phyloP scores from a whole-genome alignment of 2,113 vertebrate species.

The Gyps fulvus region DNA sequence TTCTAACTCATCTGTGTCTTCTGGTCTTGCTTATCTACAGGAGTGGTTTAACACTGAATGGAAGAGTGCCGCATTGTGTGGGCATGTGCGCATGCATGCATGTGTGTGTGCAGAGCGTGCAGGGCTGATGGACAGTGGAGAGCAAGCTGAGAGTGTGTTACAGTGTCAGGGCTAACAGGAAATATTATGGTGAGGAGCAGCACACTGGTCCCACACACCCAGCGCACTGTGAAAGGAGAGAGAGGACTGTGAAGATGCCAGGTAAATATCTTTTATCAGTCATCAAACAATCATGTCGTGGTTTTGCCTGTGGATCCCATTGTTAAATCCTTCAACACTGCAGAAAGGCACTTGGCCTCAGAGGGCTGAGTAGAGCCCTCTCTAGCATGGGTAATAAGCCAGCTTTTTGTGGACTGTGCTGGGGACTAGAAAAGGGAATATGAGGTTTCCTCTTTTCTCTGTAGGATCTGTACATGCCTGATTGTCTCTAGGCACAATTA shows the following conservation, averaged over 20 bases:
- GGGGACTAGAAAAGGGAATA: neutral
- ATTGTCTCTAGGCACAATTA: neutral
- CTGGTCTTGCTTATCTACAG: neutral
- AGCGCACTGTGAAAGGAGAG: neutral
- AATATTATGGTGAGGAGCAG: neutral
- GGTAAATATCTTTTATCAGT: neutral
- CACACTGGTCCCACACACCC: neutral
- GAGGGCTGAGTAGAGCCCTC: neutral
- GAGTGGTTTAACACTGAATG: neutral
- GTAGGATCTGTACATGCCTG: neutral
- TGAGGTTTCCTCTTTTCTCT: neutral
- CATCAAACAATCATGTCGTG: neutral
- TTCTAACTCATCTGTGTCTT: neutral
- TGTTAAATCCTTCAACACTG: neutral
- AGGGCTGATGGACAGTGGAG: neutral
- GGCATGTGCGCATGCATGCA: fast-evolving
- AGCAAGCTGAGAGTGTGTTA: too few species aligned
- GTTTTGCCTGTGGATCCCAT: neutral
- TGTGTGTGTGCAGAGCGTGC: neutral
- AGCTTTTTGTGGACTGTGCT: neutral
- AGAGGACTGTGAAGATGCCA: neutral
- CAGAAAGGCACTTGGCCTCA: neutral
- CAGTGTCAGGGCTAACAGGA: neutral
- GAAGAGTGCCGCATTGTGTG: neutral
- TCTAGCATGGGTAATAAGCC: neutral